Evolutionary conservation across 2,113 vertebrate species (phyloP).

Genomic region (Gavialis gangeticus): DNA sequence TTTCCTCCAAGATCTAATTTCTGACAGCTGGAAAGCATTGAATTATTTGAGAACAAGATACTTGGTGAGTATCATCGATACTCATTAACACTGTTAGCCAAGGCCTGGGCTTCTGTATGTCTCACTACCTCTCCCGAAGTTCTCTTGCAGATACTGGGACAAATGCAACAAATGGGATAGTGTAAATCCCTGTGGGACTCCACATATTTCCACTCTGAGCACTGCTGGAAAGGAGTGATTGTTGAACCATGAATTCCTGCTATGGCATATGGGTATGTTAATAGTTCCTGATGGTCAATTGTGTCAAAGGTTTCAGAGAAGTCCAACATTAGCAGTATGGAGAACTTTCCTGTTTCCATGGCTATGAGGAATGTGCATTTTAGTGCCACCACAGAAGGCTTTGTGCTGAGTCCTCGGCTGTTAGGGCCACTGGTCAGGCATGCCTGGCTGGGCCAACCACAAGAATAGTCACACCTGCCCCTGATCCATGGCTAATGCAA

Average conservation of each 20-base stretch:
- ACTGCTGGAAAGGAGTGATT: neutral
- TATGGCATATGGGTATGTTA: neutral
- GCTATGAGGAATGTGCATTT: neutral
- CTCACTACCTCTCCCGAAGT: rapidly evolving
- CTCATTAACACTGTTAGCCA: neutral
- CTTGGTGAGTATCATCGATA: neutral
- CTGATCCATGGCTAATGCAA: too few species aligned
- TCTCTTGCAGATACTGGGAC: rapidly evolving
- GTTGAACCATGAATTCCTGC: neutral
- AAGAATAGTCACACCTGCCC: too few species aligned
- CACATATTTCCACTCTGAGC: neutral
- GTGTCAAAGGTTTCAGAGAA: neutral
- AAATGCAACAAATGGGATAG: too few species aligned
- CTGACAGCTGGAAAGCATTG: neutral
- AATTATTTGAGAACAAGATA: neutral
- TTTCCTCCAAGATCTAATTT: neutral
- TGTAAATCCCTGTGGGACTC: neutral
- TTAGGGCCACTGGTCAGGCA: too few species aligned
- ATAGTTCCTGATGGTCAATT: neutral
- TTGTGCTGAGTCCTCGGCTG: neutral
- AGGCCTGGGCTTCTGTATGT: neutral
- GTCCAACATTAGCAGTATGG: neutral
- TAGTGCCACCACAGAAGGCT: neutral
- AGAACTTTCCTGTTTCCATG: neutral
- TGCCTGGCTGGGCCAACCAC: too few species aligned